Conservation (phyloP, 2,113 vertebrate genomes). For the Hydropotes inermis region DNA sequence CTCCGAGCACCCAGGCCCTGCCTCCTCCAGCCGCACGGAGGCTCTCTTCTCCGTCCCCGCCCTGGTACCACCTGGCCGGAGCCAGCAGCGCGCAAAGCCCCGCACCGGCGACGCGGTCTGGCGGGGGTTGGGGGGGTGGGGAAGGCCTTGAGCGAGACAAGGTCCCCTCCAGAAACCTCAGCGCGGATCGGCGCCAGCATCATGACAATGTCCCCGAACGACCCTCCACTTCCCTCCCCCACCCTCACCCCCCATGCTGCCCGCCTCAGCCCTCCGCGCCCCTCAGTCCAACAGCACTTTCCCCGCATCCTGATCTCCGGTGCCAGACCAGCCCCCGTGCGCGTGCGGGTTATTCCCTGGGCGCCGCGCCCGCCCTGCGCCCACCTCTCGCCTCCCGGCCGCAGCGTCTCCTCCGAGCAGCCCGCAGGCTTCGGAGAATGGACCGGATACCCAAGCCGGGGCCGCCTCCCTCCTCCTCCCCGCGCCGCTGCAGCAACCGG, state of each 20-base stretch:
- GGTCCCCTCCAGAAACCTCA: not conserved
- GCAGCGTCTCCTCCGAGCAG: conserved; percentile 37
- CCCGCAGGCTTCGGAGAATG: not conserved
- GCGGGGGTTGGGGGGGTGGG: not conserved
- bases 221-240: not conserved
- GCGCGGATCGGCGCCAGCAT: not conserved
- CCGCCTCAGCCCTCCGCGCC: not conserved
- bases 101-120: not conserved
- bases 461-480: not conserved
- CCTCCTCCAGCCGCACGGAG: conserved; percentile 13
- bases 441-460: not conserved
- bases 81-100: not conserved
- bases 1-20: not conserved
- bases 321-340: not conserved
- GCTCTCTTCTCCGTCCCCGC: conserved; percentile 32
- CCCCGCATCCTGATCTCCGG: not conserved
- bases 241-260: not conserved
- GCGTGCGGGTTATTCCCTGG: not conserved
- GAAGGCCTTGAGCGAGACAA: not conserved
- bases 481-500: conserved; percentile 17
- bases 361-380: not conserved
- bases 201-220: not conserved
- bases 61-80: not conserved
- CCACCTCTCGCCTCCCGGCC: conserved; percentile 13
- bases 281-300: not conserved